Base-by-base conservation (phyloP, 2,888 invertebrate species). In the Aphodius sticticus region DNA sequence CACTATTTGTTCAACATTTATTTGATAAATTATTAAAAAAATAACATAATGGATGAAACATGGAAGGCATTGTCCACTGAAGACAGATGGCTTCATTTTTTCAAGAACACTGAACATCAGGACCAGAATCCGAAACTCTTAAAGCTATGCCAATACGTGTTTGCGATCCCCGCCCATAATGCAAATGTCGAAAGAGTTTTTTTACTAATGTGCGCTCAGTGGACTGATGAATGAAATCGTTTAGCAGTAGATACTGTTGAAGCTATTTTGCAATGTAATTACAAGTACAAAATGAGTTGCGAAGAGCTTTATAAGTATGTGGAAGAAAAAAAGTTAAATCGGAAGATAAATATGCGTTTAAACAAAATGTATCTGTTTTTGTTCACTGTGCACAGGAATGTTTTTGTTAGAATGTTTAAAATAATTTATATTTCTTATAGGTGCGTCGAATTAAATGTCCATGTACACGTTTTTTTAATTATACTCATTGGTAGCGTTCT, bases 261-360 rank as follows among this genome's bases (percentile, higher is more conserved):
- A 37, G 76, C 76, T 76, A 76, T 76, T 35, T 76, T 76, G 53
- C n/a, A n/a, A n/a, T n/a, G n/a, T n/a, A n/a, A n/a, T n/a, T n/a
- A n/a, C n/a, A n/a, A n/a, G n/a, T n/a, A n/a, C n/a, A 16, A 38
- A 53, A 6, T 76, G 76, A 76, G 76, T 37, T 76, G 76, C 53
- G 37, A 15, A 53, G 16, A 76, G 16, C 6, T 76, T 76, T 76
- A 38, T 37, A 37, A 15, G 6, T 75, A 15, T n/a, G 38, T 76
- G 16, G 53, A 76, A 76, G 16, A 16, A 76, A 76, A n/a, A n/a
- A n/a, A n/a, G n/a, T n/a, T n/a, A n/a, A n/a, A n/a, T n/a, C n/a
- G n/a, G n/a, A n/a, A n/a, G n/a, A n/a, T n/a, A n/a, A n/a, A n/a
- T n/a, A n/a, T n/a, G n/a, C n/a, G n/a, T n/a, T n/a, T n/a, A n/a